Conservation (phyloP, 1,140 invertebrate genomes). For the Cydia strobilella region DNA sequence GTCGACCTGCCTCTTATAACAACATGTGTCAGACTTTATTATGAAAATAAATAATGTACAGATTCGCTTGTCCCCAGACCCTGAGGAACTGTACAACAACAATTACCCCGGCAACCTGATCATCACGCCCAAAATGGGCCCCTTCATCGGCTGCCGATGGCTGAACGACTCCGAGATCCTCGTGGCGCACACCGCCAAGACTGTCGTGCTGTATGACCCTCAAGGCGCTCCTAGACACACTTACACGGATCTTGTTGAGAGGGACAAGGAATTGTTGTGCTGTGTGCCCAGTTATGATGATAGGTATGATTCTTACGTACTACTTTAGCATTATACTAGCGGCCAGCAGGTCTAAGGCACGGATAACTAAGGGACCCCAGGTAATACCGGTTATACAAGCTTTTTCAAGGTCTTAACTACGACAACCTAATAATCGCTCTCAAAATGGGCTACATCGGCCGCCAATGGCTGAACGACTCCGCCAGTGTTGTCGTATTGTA, state of each 20-base stretch:
- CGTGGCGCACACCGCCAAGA: conserved; percentile 60
- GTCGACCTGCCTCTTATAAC: too few species aligned
- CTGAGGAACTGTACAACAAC: conserved; percentile 60
- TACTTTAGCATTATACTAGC: too few species aligned
- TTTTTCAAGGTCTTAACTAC: conserved; percentile 53
- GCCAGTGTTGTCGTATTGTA: conserved; percentile 59
- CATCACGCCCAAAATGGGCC: conserved; percentile 52
- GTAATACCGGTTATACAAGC: conserved; percentile 22
- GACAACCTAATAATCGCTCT: conserved; percentile 52
- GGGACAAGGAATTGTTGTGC: conserved; percentile 54
- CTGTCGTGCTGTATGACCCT: conserved; percentile 55
- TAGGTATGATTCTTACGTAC: conserved; percentile 7
- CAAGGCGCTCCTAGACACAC: conserved; percentile 46
- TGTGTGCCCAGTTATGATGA: conserved; percentile 64
- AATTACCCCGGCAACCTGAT: conserved; percentile 53
- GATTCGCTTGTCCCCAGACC: conserved; percentile 43
- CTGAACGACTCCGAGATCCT: conserved; percentile 60
- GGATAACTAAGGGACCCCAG: too few species aligned
- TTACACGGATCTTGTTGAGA: conserved; percentile 55
- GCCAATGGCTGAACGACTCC: conserved; percentile 67
- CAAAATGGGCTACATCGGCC: conserved; percentile 54
- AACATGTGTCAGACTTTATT: too few species aligned
- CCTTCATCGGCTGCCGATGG: conserved; percentile 66
- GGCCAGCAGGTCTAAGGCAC: too few species aligned
- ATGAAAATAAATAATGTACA: background rate